Evolutionary conservation across 2,888 invertebrate genomes (phyloP).

Genomic region (Pycnomerus fuliginosus): DNA sequence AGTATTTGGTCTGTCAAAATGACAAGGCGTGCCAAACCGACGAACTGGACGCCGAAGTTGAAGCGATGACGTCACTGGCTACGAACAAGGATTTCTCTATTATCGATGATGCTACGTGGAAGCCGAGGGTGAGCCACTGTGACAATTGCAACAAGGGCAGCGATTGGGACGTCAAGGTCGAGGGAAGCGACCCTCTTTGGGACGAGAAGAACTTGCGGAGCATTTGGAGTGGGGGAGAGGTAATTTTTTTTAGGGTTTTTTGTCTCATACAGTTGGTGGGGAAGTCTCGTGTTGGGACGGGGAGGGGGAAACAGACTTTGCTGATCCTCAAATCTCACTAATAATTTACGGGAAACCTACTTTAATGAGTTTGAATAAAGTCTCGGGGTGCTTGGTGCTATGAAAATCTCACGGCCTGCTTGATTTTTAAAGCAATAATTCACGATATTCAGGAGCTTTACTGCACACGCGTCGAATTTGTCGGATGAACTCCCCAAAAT

Average conservation of each 20-base stretch:
- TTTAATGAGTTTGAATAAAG: no score
- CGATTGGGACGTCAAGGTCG: constrained; percentile 6
- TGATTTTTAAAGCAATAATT: no score
- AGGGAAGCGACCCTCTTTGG: constrained; percentile 19
- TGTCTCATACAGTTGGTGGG: no score
- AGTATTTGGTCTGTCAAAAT: constrained; percentile 65
- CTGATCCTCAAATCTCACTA: no score
- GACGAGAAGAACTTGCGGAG: constrained; percentile 36
- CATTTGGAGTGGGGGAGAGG: constrained; percentile 50
- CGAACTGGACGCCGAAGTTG: constrained; percentile 18
- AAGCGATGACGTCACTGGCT: constrained; percentile 10
- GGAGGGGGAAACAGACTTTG: no score
- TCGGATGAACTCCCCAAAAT: no score
- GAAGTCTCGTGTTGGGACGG: no score
- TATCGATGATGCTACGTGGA: not conserved
- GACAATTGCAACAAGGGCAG: constrained; percentile 50
- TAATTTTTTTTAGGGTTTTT: constrained; percentile 13
- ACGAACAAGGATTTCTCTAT: constrained; percentile 17
- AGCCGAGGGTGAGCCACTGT: constrained; percentile 37
- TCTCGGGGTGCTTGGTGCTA: no score
- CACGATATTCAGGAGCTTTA: no score
- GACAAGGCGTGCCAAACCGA: constrained; percentile 63
- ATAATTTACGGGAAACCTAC: no score
- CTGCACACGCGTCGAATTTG: no score
- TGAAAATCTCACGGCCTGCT: no score